Percentiles rank a stretch among this genome's conserved stretches.
These are phyloP conservation scores for Aporophyla nigra DNA, from an alignment of 2,888 invertebrate genomes.

Conservation along the genomic window DNA sequence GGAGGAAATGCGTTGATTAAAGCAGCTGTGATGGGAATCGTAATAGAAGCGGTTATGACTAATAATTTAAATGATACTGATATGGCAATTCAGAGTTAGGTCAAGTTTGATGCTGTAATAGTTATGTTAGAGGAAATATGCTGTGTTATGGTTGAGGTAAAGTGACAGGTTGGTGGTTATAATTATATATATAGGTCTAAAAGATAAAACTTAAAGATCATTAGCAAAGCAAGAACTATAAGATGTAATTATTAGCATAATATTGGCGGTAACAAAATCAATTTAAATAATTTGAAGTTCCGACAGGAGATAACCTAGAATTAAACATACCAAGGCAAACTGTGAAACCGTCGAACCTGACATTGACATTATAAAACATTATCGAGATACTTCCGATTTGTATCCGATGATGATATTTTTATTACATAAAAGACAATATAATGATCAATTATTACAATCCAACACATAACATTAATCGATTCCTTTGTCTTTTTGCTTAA, in stretches of 20 bases:
- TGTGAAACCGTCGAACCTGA: slow-evolving; percentile 12
- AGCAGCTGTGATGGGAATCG: slow-evolving; percentile 10
- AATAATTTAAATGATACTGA: slow-evolving; percentile 33
- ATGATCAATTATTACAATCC: slow-evolving; percentile 1
- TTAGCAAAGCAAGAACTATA: not conserved
- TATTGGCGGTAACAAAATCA: too few relatives aligned
- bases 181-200: not conserved
- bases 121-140: slow-evolving; percentile 29
- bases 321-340: slow-evolving; percentile 16
- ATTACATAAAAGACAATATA: not conserved
- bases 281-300: slow-evolving; percentile 8
- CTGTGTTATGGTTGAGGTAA: slow-evolving; percentile 19
- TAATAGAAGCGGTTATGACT: slow-evolving; percentile 26
- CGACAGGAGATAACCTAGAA: slow-evolving; percentile 19
- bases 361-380: slow-evolving; percentile 42
- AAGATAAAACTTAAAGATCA: not conserved
- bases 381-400: slow-evolving; percentile 25
- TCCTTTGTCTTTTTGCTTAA: slow-evolving; percentile 8
- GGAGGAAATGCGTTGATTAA: slow-evolving; percentile 45
- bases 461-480: not conserved
- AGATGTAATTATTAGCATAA: not conserved
- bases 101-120: slow-evolving; percentile 39
- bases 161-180: not conserved
- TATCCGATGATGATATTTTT: not conserved
- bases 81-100: slow-evolving; percentile 29